Evolutionary conservation across 2,888 invertebrate genomes (phyloP).

Genomic region (Volucella inanis): DNA sequence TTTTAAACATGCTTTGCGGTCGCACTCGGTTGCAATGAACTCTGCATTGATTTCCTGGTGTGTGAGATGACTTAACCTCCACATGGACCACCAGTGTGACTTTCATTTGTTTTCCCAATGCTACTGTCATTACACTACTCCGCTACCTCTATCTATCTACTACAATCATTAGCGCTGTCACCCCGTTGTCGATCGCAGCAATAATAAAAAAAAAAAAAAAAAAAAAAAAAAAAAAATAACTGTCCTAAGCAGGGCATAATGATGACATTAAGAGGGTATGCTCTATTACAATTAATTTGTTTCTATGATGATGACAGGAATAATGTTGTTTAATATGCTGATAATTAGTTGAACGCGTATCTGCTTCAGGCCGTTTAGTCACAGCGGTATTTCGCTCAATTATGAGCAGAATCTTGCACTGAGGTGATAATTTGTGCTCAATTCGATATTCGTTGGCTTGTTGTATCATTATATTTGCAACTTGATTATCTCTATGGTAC

Average conservation of each 20-base stretch:
- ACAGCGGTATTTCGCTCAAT: slow-evolving; percentile 19
- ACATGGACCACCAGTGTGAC: slow-evolving; percentile 14
- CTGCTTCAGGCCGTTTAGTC: neutral
- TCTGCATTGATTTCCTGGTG: slow-evolving; percentile 72
- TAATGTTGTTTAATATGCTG: neutral
- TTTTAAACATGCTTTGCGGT: slow-evolving; percentile 62
- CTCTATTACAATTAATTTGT: neutral
- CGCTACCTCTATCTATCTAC: neutral
- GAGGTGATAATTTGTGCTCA: slow-evolving; percentile 49
- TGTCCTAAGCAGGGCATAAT: neutral
- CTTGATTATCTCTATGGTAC: slow-evolving; percentile 47
- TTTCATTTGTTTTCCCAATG: slow-evolving; percentile 13
- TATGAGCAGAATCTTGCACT: slow-evolving; percentile 38
- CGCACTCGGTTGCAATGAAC: slow-evolving; percentile 70
- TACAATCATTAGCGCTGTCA: neutral
- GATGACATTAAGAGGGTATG: neutral
- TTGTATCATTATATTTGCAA: slow-evolving; percentile 44
- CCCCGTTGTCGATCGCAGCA: neutral
- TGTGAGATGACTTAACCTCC: slow-evolving; percentile 60
- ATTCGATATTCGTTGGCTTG: slow-evolving; percentile 20
- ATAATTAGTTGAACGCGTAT: slow-evolving; percentile 18
- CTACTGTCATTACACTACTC: no score
- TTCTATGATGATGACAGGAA: neutral
- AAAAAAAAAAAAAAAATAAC: neutral
- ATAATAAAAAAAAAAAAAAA: neutral